These are phyloP conservation scores for Vombatus ursinus DNA, from an alignment of 2,113 vertebrate species.

Conservation along the genomic window DNA sequence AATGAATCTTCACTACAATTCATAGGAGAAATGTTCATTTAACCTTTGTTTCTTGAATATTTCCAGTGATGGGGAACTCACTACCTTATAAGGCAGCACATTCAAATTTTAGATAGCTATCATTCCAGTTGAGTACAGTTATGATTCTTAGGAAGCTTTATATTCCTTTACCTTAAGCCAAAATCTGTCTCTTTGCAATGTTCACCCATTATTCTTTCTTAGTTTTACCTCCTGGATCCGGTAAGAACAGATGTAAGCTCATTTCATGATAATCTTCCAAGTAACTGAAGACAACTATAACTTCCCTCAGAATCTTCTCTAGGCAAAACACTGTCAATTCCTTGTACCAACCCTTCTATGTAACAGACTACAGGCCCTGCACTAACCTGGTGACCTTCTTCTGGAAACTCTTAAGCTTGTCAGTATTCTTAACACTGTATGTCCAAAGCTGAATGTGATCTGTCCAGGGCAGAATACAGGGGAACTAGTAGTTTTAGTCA, in stretches of 20 bases:
- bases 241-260: background rate
- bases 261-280: background rate
- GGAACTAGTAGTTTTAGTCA: background rate
- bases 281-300: too few relatives aligned
- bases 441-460: background rate
- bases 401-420: background rate
- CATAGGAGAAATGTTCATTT: too few relatives aligned
- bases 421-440: background rate
- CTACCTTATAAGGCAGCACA: background rate
- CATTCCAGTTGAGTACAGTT: background rate
- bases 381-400: too few relatives aligned
- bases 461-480: background rate
- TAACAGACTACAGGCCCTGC: background rate
- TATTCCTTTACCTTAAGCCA: background rate
- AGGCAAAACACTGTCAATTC: background rate
- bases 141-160: background rate
- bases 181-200: background rate
- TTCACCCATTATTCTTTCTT: background rate
- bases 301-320: background rate
- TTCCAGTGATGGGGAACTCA: background rate
- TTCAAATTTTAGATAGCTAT: background rate
- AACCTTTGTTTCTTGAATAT: background rate
- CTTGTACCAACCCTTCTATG: background rate
- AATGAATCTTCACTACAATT: background rate
- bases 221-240: background rate